Base-by-base conservation (phyloP, 1,140 invertebrate species). In the Goniozus legneri region DNA sequence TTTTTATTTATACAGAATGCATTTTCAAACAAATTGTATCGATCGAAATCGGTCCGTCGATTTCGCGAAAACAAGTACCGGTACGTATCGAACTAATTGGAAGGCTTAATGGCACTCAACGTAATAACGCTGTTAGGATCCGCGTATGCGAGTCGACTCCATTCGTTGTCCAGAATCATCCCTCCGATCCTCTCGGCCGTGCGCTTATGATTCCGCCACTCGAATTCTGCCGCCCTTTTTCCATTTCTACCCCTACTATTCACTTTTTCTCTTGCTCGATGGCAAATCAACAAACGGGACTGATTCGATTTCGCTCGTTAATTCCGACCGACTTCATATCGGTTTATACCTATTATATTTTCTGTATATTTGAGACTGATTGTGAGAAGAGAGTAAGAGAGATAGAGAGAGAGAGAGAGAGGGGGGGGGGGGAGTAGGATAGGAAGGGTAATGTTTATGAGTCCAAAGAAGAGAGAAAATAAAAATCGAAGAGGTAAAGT, bases 21-120 rank as follows among this genome's bases (percentile, higher is more conserved):
- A n/a, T n/a, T n/a, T n/a, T n/a, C n/a, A n/a, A n/a, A n/a, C n/a
- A n/a, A n/a, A n/a, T n/a, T n/a, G n/a, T n/a, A n/a, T n/a, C n/a
- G n/a, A n/a, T n/a, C n/a, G n/a, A n/a, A n/a, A n/a, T n/a, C n/a
- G n/a, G n/a, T n/a, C n/a, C n/a, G n/a, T n/a, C n/a, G n/a, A n/a
- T n/a, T n/a, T 22, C 3, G 39, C 31, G 35, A 20, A 49, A 40
- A 45, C 55, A 46, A 40, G 47, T 42, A 46, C 13, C 38, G 52
- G 47, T 41, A 52, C 43, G 55, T 56, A 56, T 56, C 59, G 49
- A 60, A 67, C 56, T 69, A 67, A 69, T 69, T 69, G 60, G 59
- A 64, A 65, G 58, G 62, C 64, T 67, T 69, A 69, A 67, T 67
- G 54, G 59, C 61, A 62, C 64, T 69, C 57, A 59, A 67, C 39